phyloP scores from a whole-genome alignment of 2,113 vertebrate genomes.

The Callaeas wilsoni region DNA sequence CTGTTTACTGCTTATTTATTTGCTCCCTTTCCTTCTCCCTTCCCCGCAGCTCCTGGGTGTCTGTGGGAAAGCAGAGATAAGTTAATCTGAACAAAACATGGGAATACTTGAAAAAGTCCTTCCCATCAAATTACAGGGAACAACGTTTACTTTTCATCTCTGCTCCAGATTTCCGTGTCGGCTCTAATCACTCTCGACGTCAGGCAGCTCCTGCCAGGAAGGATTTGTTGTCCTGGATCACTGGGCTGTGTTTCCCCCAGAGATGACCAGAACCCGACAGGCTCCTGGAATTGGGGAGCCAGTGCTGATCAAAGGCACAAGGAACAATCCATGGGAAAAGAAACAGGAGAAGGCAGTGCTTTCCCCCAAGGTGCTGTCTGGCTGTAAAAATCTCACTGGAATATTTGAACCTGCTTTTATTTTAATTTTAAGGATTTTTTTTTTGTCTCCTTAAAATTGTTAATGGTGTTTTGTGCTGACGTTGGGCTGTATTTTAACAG shows the following conservation, averaged over 20 bases:
- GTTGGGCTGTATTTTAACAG: rapidly evolving
- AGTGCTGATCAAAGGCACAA: background rate
- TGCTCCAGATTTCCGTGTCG: rapidly evolving
- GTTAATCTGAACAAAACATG: background rate
- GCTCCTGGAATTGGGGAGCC: rapidly evolving
- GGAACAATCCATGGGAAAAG: background rate
- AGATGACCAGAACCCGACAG: background rate
- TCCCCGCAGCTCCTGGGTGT: background rate
- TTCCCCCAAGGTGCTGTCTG: background rate
- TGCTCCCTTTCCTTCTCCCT: background rate
- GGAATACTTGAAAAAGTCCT: background rate
- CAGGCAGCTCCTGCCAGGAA: background rate
- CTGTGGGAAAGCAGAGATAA: slow-evolving; percentile 1
- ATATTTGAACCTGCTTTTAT: rapidly evolving
- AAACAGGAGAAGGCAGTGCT: background rate
- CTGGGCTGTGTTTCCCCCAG: background rate
- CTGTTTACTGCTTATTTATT: slow-evolving; percentile 1
- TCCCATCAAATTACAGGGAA: background rate
- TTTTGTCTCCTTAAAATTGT: rapidly evolving
- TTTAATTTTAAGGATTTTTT: background rate
- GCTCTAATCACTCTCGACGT: background rate
- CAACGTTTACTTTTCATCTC: background rate
- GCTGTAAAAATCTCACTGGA: no score
- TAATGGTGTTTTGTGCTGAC: background rate
- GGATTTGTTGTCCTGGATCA: background rate